Percentiles rank a stretch among this genome's conserved stretches.
Evolutionary conservation across 2,797 vertebrate genomes (phyloP).

Genomic region (Pantherophis vulpinus): DNA sequence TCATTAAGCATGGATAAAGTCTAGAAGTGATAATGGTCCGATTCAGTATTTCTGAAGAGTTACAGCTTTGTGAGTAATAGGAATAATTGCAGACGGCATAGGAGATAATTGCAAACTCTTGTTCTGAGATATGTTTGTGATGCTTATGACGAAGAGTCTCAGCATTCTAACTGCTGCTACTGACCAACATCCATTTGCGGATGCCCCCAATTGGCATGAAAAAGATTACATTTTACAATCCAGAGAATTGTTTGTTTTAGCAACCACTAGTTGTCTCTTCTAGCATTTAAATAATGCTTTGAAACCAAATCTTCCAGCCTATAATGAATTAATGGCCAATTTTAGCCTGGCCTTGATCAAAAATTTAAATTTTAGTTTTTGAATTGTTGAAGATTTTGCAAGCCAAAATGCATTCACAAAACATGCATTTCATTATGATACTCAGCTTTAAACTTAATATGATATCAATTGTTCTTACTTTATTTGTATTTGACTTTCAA

Average conservation of each 20-base stretch:
- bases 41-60: not conserved
- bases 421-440: slow-evolving; percentile 11
- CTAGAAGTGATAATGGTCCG: not conserved
- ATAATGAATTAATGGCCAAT: not conserved
- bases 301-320: not conserved
- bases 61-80: not conserved
- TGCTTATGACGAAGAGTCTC: not conserved
- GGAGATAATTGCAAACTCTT: not conserved
- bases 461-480: slow-evolving; percentile 24
- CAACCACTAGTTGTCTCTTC: not conserved
- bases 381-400: slow-evolving; percentile 33
- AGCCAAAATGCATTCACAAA: slow-evolving; percentile 39
- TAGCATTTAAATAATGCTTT: not conserved
- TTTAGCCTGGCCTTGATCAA: not conserved
- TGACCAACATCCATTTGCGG: not conserved
- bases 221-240: not conserved
- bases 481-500: slow-evolving; percentile 32
- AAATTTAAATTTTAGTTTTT: slow-evolving; percentile 7
- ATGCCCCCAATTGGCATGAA: not conserved
- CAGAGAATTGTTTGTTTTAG: not conserved
- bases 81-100: not conserved
- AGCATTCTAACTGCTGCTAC: not conserved
- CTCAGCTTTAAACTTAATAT: slow-evolving; percentile 41
- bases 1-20: not conserved
- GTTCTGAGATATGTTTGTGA: not conserved